Percentiles rank a stretch among this genome's conserved stretches.
Evolutionary conservation across 2,113 vertebrate species (phyloP).

Genomic region (Channa maculata): DNA sequence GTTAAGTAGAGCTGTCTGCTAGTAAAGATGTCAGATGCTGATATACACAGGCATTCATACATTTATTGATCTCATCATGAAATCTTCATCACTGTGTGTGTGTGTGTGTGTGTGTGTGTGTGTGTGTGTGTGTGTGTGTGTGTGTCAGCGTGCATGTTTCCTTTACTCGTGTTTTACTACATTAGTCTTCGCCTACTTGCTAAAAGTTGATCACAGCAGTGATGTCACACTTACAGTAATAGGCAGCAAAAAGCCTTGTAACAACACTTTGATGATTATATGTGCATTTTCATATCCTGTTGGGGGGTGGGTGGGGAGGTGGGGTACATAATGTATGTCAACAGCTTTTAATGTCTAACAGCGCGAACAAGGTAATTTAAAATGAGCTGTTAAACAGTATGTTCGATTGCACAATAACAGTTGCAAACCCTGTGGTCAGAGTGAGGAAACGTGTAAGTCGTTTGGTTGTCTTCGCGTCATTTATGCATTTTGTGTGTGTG

Average conservation of each 20-base stretch:
- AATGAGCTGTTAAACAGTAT: neutral
- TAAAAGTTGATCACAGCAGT: conserved; percentile 77
- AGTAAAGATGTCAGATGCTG: conserved; percentile 81
- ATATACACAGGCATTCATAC: conserved; percentile 83
- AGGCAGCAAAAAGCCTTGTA: conserved; percentile 58
- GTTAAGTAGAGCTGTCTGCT: conserved; percentile 70
- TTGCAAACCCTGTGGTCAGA: neutral
- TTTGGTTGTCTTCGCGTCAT: conserved; percentile 13
- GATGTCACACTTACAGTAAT: conserved; percentile 74
- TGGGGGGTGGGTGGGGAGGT: conserved; percentile 1
- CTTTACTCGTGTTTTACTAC: conserved; percentile 66
- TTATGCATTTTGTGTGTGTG: conserved; percentile 14
- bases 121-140: conserved; percentile 39
- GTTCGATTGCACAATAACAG: conserved; percentile 5
- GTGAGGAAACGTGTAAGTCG: neutral
- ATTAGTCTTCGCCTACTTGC: conserved; percentile 71
- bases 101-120: conserved; percentile 38
- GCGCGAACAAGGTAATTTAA: conserved; percentile 10
- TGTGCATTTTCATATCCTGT: conserved; percentile 45
- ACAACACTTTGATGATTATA: conserved; percentile 67
- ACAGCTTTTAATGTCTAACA: conserved; percentile 22
- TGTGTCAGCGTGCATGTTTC: too few species aligned
- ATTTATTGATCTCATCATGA: conserved; percentile 86
- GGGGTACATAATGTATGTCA: conserved; percentile 67
- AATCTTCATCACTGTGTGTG: conserved; percentile 80